Percentiles rank a stretch among this genome's conserved stretches.
These are phyloP conservation scores for Percina caprodes DNA, from an alignment of 2,113 vertebrate species.

Conservation along the genomic window DNA sequence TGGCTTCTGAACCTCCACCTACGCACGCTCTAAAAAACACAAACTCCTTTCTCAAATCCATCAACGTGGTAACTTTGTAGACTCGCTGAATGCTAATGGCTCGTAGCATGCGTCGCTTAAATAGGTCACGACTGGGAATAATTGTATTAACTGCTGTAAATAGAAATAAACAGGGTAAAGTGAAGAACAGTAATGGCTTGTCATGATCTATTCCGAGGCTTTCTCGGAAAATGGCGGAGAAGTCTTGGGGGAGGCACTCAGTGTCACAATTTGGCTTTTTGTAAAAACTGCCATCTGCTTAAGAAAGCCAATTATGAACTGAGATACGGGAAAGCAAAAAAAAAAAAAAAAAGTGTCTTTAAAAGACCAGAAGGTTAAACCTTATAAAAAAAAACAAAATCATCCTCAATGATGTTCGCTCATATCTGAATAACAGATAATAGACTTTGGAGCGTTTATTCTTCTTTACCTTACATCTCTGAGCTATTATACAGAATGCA, in stretches of 20 bases:
- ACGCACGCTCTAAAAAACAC: conserved; percentile 76
- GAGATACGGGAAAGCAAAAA: conserved; percentile 27
- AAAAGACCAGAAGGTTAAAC: conserved; percentile 49
- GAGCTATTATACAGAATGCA: conserved; percentile 39
- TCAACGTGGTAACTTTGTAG: conserved; percentile 78
- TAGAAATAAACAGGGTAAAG: conserved; percentile 80
- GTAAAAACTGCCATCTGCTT: conserved; percentile 66
- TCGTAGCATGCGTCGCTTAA: conserved; percentile 75
- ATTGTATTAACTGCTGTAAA: conserved; percentile 82
- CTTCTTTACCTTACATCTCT: conserved; percentile 40
- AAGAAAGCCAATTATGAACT: conserved; percentile 76
- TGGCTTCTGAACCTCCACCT: conserved; percentile 83
- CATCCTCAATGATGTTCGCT: conserved; percentile 40
- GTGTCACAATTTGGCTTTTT: conserved; percentile 65
- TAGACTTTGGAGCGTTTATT: conserved; percentile 42
- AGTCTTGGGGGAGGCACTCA: conserved; percentile 71
- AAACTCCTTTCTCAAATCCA: conserved; percentile 79
- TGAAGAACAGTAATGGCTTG: conserved; percentile 71
- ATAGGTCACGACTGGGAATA: conserved; percentile 83
- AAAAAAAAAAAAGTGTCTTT: conserved; percentile 14
- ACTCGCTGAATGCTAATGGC: conserved; percentile 77
- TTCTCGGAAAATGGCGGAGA: conserved; percentile 68
- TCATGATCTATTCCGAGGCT: conserved; percentile 73
- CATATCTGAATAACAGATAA: conserved; percentile 58
- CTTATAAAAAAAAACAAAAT: conserved; percentile 64